Conservation (phyloP, 1,140 invertebrate genomes). For the Macrocentrus cingulum region DNA sequence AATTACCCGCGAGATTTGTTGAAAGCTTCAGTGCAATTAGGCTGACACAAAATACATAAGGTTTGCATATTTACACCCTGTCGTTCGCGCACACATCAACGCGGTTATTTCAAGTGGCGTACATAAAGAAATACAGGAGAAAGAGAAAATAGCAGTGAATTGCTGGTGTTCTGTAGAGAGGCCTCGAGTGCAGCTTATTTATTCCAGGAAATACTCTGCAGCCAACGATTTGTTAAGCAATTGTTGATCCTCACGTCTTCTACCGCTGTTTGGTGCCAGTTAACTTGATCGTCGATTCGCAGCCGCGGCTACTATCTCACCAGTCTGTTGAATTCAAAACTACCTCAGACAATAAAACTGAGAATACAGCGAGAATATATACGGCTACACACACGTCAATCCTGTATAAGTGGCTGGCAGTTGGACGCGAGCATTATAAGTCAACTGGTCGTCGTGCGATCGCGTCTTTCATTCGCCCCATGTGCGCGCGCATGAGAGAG, state of each 20-base stretch:
- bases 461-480: too few relatives aligned
- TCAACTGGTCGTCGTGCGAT: too few relatives aligned
- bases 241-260: conserved; percentile 24
- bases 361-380: conserved; percentile 17
- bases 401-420: too few relatives aligned
- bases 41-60: too few relatives aligned
- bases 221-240: conserved; percentile 35
- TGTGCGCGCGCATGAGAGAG: too few relatives aligned
- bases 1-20: too few relatives aligned
- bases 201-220: conserved; percentile 33
- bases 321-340: conserved; percentile 32
- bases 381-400: background rate
- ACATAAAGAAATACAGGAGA: conserved; percentile 16
- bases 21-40: too few relatives aligned
- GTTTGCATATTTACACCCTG: too few relatives aligned
- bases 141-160: conserved; percentile 31
- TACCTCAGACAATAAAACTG: too few relatives aligned
- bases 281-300: background rate
- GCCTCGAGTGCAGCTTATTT: conserved; percentile 22
- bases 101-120: background rate
- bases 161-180: conserved; percentile 2
- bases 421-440: too few relatives aligned
- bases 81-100: background rate
- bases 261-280: background rate
- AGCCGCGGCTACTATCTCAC: conserved; percentile 12